Percentiles rank a stretch among this genome's conserved stretches.
These are phyloP conservation scores for Paraescarpia echinospica DNA, from an alignment of 1,140 invertebrate genomes.

Conservation along the genomic window DNA sequence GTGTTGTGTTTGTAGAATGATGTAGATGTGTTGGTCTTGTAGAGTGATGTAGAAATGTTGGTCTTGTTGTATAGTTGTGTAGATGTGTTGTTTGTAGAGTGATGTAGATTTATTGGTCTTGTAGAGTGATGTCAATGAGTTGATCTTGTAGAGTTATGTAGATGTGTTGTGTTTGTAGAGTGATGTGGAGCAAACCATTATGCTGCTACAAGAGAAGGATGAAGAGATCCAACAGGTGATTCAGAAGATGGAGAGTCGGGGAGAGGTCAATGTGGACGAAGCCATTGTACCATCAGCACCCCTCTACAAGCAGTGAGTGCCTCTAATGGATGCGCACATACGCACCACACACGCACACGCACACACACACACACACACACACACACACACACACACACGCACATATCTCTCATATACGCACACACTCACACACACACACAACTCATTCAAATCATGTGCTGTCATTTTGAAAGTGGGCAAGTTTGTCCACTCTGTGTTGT, in stretches of 20 bases:
- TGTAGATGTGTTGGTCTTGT: conserved; percentile 28
- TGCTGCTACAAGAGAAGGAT: conserved; percentile 80
- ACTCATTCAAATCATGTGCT: too few relatives aligned
- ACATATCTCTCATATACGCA: neutral
- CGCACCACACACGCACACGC: neutral
- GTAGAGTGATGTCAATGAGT: too few relatives aligned
- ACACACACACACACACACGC: too few relatives aligned
- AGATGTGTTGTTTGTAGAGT: neutral
- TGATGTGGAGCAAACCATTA: conserved; percentile 83
- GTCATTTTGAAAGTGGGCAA: too few relatives aligned
- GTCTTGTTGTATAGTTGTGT: neutral
- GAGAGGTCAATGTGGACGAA: conserved; percentile 88
- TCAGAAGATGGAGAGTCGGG: conserved; percentile 74
- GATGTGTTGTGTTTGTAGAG: conserved; percentile 39
- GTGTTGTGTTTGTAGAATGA: neutral
- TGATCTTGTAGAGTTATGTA: too few relatives aligned
- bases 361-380: neutral
- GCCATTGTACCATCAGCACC: conserved; percentile 95
- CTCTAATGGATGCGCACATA: neutral
- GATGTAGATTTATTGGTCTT: neutral
- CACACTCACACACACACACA: neutral
- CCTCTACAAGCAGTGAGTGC: conserved; percentile 83
- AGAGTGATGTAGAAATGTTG: too few relatives aligned
- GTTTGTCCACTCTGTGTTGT: too few relatives aligned
- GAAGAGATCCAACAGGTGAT: conserved; percentile 81